A percentile compares a stretch with the other conserved stretches of the same genome.
Evolutionary conservation across 1,140 invertebrate genomes (phyloP).

Genomic region (Bombus sylvicola): DNA sequence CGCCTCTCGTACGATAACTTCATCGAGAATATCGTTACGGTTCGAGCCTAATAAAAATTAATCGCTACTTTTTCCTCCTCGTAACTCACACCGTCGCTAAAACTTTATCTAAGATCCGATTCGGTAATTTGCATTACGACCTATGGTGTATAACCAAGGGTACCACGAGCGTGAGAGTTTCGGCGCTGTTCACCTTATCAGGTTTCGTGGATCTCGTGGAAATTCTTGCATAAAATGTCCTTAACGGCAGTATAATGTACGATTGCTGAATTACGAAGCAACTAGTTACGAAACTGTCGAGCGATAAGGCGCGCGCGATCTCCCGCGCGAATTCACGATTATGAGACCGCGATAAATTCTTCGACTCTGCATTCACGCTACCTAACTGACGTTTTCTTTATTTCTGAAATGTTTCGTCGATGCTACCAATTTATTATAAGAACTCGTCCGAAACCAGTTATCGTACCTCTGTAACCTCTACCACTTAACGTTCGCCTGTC

Average conservation of each 20-base stretch:
- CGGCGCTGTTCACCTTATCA: slow-evolving; percentile 5
- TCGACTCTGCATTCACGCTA: background rate
- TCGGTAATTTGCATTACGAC: slow-evolving; percentile 10
- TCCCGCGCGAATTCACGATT: background rate
- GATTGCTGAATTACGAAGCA: slow-evolving; percentile 8
- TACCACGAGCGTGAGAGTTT: background rate
- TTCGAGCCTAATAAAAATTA: background rate
- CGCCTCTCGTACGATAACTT: background rate
- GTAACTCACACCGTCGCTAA: background rate
- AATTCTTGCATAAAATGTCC: slow-evolving; percentile 32
- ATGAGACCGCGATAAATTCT: background rate
- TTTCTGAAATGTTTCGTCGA: background rate
- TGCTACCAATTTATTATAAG: background rate
- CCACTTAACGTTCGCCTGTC: too few species aligned
- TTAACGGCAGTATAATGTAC: slow-evolving; percentile 24
- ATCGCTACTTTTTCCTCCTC: background rate
- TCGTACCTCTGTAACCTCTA: too few species aligned
- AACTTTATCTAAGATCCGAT: background rate
- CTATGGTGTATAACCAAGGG: background rate
- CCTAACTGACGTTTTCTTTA: background rate
- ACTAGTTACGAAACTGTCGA: slow-evolving; percentile 1
- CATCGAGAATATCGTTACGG: background rate
- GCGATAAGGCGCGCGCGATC: background rate
- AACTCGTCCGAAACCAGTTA: background rate
- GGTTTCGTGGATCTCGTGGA: slow-evolving; percentile 26